phyloP scores from a whole-genome alignment of 2,888 invertebrate species.

The Auanema freiburgensis region DNA sequence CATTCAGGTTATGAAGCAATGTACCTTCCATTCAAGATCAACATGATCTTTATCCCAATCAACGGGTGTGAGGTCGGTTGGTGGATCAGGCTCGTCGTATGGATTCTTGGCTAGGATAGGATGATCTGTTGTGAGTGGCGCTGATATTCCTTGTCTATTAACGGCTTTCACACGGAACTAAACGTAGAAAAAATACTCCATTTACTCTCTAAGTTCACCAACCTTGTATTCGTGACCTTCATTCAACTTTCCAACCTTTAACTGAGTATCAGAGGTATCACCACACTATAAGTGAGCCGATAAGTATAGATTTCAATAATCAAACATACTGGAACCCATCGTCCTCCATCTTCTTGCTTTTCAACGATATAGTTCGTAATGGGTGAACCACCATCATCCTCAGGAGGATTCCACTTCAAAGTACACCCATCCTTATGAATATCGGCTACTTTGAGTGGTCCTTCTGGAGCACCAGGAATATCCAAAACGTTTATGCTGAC shows the following conservation, averaged over 20 bases:
- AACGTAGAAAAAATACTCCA: too few species aligned
- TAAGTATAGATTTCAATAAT: not conserved
- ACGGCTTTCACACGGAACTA: constrained; percentile 86
- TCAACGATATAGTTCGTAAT: constrained; percentile 88
- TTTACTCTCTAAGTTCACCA: too few species aligned
- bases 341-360: constrained; percentile 70
- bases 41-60: constrained; percentile 96
- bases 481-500: constrained; percentile 75
- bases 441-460: constrained; percentile 81
- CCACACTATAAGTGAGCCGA: constrained; percentile 48
- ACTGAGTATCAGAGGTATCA: constrained; percentile 58
- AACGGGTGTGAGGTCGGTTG: constrained; percentile 70
- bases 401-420: constrained; percentile 78
- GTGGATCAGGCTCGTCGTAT: constrained; percentile 68
- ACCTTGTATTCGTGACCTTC: constrained; percentile 88
- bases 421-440: constrained; percentile 86
- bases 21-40: constrained; percentile 86
- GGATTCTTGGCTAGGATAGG: constrained; percentile 92
- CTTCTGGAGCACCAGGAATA: constrained; percentile 73
- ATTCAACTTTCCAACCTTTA: constrained; percentile 76
- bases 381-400: constrained; percentile 88
- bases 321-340: constrained; percentile 59
- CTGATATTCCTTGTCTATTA: constrained; percentile 88
- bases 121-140: constrained; percentile 79
- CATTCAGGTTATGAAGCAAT: not conserved